Conservation (phyloP, 2,797 vertebrate species). For the Helarctos malayanus region DNA sequence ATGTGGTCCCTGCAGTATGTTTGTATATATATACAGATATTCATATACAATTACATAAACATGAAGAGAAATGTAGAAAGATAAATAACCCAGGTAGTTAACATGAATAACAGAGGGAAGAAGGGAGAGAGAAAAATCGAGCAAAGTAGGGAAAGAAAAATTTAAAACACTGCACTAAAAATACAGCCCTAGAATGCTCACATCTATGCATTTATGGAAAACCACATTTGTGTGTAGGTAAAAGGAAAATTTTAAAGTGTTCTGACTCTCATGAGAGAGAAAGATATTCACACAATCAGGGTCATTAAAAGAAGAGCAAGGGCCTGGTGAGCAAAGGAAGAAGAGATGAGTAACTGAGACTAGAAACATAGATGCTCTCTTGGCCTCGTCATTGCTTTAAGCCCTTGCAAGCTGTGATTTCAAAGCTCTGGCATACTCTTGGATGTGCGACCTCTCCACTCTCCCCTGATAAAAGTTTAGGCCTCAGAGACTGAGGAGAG, state of each 20-base stretch:
- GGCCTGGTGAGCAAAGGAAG: not conserved
- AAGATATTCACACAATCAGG: not conserved
- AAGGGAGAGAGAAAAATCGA: not conserved
- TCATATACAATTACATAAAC: not conserved
- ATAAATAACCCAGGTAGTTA: not conserved
- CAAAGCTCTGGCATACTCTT: not conserved
- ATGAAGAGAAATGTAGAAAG: not conserved
- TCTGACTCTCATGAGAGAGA: not conserved
- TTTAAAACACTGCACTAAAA: not conserved
- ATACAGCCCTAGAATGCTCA: not conserved
- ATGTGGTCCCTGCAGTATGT: not conserved
- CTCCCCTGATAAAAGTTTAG: not conserved
- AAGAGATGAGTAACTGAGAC: not conserved
- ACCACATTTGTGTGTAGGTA: not conserved
- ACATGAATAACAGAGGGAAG: not conserved
- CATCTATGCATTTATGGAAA: not conserved
- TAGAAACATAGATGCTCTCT: not conserved
- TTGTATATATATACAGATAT: not conserved
- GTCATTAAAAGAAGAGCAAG: not conserved
- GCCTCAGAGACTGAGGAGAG: not conserved
- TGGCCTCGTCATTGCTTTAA: not conserved
- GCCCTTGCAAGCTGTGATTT: not conserved
- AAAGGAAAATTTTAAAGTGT: not conserved
- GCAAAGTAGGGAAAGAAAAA: not conserved
- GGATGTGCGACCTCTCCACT: not conserved